Base-by-base conservation (phyloP, 2,113 vertebrate species). In the Climacteris rufus region DNA sequence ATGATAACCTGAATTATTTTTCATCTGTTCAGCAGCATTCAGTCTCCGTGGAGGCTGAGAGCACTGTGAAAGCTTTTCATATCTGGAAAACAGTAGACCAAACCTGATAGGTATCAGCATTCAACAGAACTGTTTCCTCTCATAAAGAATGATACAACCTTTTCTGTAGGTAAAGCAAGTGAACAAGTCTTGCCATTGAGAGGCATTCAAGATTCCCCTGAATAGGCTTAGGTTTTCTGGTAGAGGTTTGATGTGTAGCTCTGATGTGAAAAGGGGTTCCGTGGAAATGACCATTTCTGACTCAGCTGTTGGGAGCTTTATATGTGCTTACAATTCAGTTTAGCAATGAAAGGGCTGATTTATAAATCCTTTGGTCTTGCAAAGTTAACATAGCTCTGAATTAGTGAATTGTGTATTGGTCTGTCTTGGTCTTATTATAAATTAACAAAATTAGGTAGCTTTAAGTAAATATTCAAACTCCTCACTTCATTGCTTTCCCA, bases 11-110 rank as follows among this genome's bases (percentile, higher is more conserved):
- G 94, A 95, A 57, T 95, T 96, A 59, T 90, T 96, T 96, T 96
- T 96, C 96, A 86, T 86, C 37, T 83, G 66, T 92, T 96, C 93
- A 96, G 94, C 93, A 96, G 53, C 68, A 83, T 74, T 89, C 63
- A 71, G 87, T n/a, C 91, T 93, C 87, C 7, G 0, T 75, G 54
- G 54, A 88, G 66, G 75, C 94, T 90, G 71, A 77, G 42, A 83
- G 82, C 85, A 23, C 23, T 79, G 24, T 71, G 63, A 94, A 92
- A 97, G 94, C 66, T 93, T 92, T 92, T 75, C 39, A 6, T 83
- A 57, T 69, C 82, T 57, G 75, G 47, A 95, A 77, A 87, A 80
- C 54, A 37, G 57, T 57, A 88, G 79, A 72, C 63, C 71, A 90
- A 68, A 61, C 20, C 53, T 83, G 92, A 92, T 82, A 49, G 74